Base-by-base conservation (phyloP, 1,140 invertebrate genomes). In the Halotydeus destructor region DNA sequence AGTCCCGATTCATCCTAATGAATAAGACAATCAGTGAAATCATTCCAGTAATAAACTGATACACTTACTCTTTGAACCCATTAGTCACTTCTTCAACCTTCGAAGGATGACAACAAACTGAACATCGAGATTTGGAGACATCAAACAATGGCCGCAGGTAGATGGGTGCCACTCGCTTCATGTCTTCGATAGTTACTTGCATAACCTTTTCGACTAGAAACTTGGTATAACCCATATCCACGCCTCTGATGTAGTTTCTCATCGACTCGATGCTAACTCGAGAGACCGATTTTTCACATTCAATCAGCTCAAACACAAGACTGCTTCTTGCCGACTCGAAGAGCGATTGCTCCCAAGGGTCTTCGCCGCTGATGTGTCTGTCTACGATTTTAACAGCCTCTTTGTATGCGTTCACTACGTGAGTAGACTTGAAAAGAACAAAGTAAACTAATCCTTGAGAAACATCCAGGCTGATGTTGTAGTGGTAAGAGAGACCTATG, bases 251-350 rank as follows among this genome's bases (percentile, higher is more conserved):
- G 54, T 78, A 78, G 26, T 69, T 70, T 3, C 74, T 54, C 8
- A 86, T 56, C 0, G 78, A 80, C 43, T 77, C 68, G 12, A 58
- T 52, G 1, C 79, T 70, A 1, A 75, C 66, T 52, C 75, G 68
- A 1, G 74, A 68, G 1, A 84, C 69, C 41, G 71, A 77, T 49
- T 79, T 75, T 57, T 85, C 77, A 46, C 69, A 60, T 45, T 76
- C 70, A 43, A 88, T 78, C 6, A 83, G 70, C 55, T 85, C 75
- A 60, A 76, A 88, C 32, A 86, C 71, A 2, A 83, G 58, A 9
- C 80, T 83, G 52, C 78, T 79, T 53, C 74, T 78, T 0, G 80
- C 81, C 9, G n/a, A n/a, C n/a, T n/a, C n/a, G n/a, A n/a, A n/a
- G n/a, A n/a, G n/a, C n/a, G n/a, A n/a, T n/a, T n/a, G n/a, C n/a